phyloP scores from a whole-genome alignment of 2,797 vertebrate species.

The Podarcis siculus region DNA sequence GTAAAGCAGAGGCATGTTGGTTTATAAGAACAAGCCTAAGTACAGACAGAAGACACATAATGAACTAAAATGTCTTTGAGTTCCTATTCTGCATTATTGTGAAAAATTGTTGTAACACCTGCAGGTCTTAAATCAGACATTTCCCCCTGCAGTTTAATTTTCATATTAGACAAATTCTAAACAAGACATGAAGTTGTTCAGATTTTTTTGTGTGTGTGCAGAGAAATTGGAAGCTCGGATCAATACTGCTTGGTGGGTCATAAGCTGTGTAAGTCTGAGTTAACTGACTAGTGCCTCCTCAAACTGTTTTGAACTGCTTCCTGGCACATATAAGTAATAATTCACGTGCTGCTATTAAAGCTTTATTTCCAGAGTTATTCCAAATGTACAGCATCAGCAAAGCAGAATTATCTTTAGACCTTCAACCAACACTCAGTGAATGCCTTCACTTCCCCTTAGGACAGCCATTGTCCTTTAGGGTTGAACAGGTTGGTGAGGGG shows the following conservation, averaged over 20 bases:
- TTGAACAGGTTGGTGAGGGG: background rate
- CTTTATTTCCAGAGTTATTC: background rate
- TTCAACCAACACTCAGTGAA: background rate
- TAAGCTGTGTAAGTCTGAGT: too few species aligned
- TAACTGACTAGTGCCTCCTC: too few species aligned
- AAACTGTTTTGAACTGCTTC: background rate
- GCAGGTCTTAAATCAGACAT: background rate
- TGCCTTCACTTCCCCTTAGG: background rate
- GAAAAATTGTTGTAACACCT: background rate
- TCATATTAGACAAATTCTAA: background rate
- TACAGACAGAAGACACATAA: background rate
- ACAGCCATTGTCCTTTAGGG: rapidly evolving
- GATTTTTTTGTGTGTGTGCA: background rate
- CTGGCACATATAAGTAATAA: background rate
- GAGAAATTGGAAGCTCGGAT: too few species aligned
- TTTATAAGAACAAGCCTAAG: conserved; percentile 2
- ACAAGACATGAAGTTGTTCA: background rate
- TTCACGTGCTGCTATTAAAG: background rate
- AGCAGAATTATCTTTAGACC: background rate
- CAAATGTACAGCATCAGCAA: background rate
- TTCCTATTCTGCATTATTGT: background rate
- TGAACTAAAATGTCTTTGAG: background rate
- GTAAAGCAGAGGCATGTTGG: background rate
- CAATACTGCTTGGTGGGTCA: too few species aligned
- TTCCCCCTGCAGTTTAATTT: background rate